Evolutionary conservation across 2,888 invertebrate species (phyloP), one percentile per base, ranked within the genome.

Genomic region (Caenorhabditis sulstoni): DNA sequence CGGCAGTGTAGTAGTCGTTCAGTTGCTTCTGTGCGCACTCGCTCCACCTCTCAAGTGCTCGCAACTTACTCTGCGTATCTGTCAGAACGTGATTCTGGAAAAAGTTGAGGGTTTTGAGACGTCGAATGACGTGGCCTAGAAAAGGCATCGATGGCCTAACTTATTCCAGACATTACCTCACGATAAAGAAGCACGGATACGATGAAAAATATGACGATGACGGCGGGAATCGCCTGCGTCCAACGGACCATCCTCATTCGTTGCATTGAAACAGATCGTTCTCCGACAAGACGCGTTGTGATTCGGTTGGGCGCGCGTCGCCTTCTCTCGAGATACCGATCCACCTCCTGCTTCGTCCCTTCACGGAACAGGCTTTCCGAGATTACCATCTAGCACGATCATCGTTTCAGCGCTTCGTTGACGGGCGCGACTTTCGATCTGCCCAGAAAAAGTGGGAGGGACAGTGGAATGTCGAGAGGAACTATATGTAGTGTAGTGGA

Each of bases 21-120:
- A 64, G 12, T 29, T 64, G 64, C 29, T 64, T 64, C 41, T 52
- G 39, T 1, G 64, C 64, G 11, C 64, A 64, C 3, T 64, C 53
- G 8, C 23, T 44, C 64, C 64, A 64, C 23, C 49, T 53, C 16
- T 52, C 64, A 4, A 64, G 22, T 1, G 52, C 39, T n/a, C 41
- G 37, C 16, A 12, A 22, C 12, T 44, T 64, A 16, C 16, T 5
- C n/a, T 50, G 29, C 16, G 53, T 41, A 14, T 53, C 29, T 14
- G 20, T 37, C n/a, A 62, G 7, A 22, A 12, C 3, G 16, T 22
- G 23, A 41, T 44, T 14, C 41, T 23, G 23, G 18, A 52, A 44
- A 39, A 16, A 8, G 53, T 29, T n/a, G n/a, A n/a, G 35, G 1
- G 45, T 45, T 44, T 44, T n/a, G 29, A 58, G 23, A 20, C 11